phyloP scores from a whole-genome alignment of 2,888 invertebrate genomes.

The Mycalesis mineus region DNA sequence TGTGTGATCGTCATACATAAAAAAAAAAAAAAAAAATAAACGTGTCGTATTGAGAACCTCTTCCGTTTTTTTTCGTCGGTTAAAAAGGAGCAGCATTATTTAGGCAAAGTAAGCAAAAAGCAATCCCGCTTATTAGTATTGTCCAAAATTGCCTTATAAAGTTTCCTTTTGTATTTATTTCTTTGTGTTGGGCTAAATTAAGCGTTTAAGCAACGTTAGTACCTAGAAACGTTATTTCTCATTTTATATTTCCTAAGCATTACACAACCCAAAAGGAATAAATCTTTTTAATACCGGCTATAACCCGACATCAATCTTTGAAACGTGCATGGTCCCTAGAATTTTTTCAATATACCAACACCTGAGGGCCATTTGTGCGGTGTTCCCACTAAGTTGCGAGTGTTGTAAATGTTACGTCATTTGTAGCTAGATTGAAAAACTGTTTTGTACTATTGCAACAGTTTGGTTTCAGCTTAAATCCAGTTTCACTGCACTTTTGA shows the following conservation, averaged over 20 bases:
- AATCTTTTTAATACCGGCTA: conserved; percentile 10
- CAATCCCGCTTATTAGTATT: too few relatives aligned
- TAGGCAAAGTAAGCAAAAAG: too few relatives aligned
- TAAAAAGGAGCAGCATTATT: too few relatives aligned
- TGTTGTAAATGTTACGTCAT: conserved; percentile 72
- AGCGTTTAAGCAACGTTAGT: too few relatives aligned
- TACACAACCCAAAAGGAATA: conserved; percentile 6
- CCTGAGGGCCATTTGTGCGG: conserved; percentile 67
- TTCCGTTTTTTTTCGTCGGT: too few relatives aligned
- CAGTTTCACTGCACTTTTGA: conserved; percentile 34
- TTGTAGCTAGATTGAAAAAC: conserved; percentile 76
- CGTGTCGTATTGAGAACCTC: too few relatives aligned
- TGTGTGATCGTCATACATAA: too few relatives aligned
- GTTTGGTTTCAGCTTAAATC: conserved; percentile 44
- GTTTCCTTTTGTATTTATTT: too few relatives aligned
- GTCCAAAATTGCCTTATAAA: too few relatives aligned
- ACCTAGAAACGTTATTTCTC: background rate
- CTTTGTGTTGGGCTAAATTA: too few relatives aligned
- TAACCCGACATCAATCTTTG: conserved; percentile 47
- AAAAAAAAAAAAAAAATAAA: too few relatives aligned
- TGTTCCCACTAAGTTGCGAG: conserved; percentile 61
- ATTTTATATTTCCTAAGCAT: background rate
- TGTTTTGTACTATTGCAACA: conserved; percentile 57
- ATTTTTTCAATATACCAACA: conserved; percentile 76
- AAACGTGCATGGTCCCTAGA: conserved; percentile 59